A percentile compares a stretch with the other conserved stretches of the same genome.
phyloP scores from a whole-genome alignment of 2,113 vertebrate species.

The Nestor notabilis region DNA sequence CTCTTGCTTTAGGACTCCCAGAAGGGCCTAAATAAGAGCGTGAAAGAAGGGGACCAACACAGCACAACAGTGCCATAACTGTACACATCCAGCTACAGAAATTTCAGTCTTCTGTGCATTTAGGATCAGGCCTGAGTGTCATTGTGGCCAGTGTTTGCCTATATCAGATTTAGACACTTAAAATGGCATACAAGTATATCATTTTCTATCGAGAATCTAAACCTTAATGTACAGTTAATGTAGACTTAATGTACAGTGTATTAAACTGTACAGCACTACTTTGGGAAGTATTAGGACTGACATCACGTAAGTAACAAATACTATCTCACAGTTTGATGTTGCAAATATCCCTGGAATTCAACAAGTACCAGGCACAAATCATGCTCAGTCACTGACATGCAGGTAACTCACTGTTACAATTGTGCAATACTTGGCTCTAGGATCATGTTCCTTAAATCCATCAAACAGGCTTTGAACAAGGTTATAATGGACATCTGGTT shows the following conservation, averaged over 20 bases:
- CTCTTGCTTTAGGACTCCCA: neutral
- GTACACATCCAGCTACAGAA: neutral
- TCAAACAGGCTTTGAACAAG: neutral
- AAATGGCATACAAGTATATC: neutral
- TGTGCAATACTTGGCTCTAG: neutral
- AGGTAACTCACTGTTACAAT: accelerated
- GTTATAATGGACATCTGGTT: neutral
- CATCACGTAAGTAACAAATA: neutral
- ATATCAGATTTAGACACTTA: neutral
- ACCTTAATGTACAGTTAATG: neutral
- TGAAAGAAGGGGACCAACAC: neutral
- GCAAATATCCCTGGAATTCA: neutral
- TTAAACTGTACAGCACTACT: neutral
- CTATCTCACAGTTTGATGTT: neutral
- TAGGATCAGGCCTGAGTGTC: neutral
- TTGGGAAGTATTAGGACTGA: neutral
- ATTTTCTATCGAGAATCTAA: neutral
- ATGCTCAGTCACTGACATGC: accelerated
- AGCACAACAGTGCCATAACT: neutral
- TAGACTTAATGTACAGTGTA: neutral
- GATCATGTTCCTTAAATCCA: neutral
- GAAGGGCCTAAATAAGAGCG: neutral
- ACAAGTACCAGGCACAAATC: neutral
- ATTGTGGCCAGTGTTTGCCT: neutral
- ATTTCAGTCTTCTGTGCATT: neutral